Base-by-base conservation (phyloP, 2,888 invertebrate species). In the Eugnorisma glareosa region DNA sequence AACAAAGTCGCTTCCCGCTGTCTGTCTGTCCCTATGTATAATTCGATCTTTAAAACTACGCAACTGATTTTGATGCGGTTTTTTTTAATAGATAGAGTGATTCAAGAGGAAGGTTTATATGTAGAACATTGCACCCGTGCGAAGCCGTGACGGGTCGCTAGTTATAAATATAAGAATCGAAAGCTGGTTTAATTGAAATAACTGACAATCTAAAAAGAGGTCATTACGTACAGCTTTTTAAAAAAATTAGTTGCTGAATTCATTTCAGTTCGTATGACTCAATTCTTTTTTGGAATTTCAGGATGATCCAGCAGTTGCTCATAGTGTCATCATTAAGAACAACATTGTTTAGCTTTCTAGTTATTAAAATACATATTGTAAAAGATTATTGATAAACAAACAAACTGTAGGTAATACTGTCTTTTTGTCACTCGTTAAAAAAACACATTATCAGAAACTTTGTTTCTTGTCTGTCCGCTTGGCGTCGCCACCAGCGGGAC, bases 401-500 rank as follows among this genome's bases (percentile, higher is more conserved):
- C 59, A 7, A 59, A 31, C 18, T 59, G 3, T 59, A 31, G 18
- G 8, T 31, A 59, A 59, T 31, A 31, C 31, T 31, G 15, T 28
- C 7, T 59, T 61, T 35, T 28, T 31, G 1, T 57, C 57, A 7
- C 57, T 28, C 57, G 28, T 2, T 57, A 15, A 15, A 2, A 2
- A 51, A 37, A 54, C n/a, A 35, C 4, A 21, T 21, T n/a, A 11
- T 40, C 21, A 15, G 3, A 43, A 31, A 51, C n/a, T 35, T 1
- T 24, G n/a, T 61, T 63, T 18, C 43, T 45, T 37, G 7, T 63
- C 21, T 13, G 1, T 11, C n/a, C 61, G 45, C 54, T 67, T 40
- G 28, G 37, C 28, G 40, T 1, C 69, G 83, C 59, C 51, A 64
- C 35, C 10, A 68, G 31, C 64, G 51, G 8, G 40, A 28, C 51